phyloP scores from a whole-genome alignment of 2,113 vertebrate species.

The Theristicus caerulescens region DNA sequence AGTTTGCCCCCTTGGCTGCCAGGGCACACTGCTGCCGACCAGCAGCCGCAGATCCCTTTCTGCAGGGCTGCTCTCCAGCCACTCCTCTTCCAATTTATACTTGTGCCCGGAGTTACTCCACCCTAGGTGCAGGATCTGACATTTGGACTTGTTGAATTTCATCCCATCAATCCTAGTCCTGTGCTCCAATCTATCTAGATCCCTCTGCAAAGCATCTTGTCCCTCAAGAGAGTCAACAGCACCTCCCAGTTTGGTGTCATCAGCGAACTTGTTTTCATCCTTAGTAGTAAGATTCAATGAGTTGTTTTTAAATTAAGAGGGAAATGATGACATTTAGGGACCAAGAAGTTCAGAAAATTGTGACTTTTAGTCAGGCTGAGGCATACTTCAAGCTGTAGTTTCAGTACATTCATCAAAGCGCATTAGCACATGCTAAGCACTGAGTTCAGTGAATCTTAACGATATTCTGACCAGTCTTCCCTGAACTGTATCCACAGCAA shows the following conservation, averaged over 20 bases:
- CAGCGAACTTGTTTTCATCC: neutral
- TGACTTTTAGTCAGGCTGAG: neutral
- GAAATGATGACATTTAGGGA: neutral
- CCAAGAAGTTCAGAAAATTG: neutral
- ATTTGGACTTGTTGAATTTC: neutral
- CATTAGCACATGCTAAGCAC: neutral
- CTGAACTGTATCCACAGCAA: neutral
- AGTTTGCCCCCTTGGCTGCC: neutral
- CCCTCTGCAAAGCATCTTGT: neutral
- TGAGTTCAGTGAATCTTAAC: neutral
- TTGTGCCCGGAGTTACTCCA: rapidly evolving
- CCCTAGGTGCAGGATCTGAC: neutral
- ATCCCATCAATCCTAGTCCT: neutral
- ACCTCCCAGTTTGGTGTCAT: neutral
- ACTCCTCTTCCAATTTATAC: neutral
- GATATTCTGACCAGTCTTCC: neutral
- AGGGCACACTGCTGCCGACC: neutral
- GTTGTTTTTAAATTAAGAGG: neutral
- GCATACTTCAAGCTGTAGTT: neutral
- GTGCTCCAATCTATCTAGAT: neutral
- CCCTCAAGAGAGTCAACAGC: neutral
- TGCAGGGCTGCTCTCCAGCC: neutral
- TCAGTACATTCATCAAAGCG: neutral
- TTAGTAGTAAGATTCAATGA: neutral
- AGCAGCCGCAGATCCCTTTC: neutral